Percentiles rank a stretch among this genome's conserved stretches.
Conservation (phyloP, 2,797 vertebrate genomes). For the Molothrus aeneus region DNA sequence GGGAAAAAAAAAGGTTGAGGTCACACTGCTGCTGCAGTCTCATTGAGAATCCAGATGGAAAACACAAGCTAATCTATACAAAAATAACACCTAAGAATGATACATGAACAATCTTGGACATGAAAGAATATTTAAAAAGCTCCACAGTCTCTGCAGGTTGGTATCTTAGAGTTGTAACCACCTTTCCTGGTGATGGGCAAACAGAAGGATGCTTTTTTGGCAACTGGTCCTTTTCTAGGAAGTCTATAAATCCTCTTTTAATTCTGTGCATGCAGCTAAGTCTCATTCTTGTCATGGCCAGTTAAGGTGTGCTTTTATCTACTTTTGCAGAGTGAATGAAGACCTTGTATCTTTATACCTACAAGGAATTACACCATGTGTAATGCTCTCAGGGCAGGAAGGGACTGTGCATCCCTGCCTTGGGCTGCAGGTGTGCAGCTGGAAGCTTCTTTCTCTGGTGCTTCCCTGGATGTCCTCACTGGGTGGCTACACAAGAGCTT, state of each 20-base stretch:
- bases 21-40: not conserved
- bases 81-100: constrained; percentile 1
- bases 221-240: not conserved
- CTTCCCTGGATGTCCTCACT: not conserved
- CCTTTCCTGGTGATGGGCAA: not conserved
- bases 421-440: not conserved
- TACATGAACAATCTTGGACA: not conserved
- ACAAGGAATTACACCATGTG: accelerated
- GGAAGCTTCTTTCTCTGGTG: not conserved
- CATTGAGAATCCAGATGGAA: constrained; percentile 9
- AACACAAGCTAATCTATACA: not conserved
- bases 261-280: not conserved
- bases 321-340: not conserved
- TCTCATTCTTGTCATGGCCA: not conserved
- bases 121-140: not conserved
- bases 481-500: not conserved
- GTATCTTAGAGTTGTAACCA: not conserved
- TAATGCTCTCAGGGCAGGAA: not conserved
- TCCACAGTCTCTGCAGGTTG: not conserved
- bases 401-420: not conserved
- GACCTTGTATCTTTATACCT: not conserved
- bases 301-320: not conserved
- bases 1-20: not conserved
- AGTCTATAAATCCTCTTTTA: not conserved
- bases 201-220: not conserved